Base-by-base conservation (phyloP, 2,888 invertebrate species). In the Drosophila imparisetae region DNA sequence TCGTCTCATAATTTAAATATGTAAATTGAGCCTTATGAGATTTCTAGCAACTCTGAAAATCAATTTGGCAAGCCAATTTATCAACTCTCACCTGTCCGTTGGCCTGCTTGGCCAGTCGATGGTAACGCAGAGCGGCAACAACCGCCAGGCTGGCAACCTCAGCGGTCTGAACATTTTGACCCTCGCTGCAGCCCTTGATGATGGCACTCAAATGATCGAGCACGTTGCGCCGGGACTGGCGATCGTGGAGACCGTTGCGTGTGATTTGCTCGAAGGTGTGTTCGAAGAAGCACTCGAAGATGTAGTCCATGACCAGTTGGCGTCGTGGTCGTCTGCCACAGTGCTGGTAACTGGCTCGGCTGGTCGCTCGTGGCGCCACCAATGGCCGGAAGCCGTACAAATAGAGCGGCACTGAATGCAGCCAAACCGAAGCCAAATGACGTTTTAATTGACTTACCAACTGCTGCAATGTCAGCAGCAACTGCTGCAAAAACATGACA, bases 231-330 rank as follows among this genome's bases (percentile, higher is more conserved):
- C 97, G 94, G 83, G 96, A 96, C 83, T 95, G 94, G 34, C 96
- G 94, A 59, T 95, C 95, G 80, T 96, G 95, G 60, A 97, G 93
- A 80, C 95, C 95, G 92, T 95, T 96, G 13, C 97, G 94, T 60
- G 96, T 95, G 91, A 96, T 93, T 82, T 94, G 94, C 80, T 94
- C 93, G 90, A 97, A 96, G 54, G 96, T 95, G 90, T 95, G 94
- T 80, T 97, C 96, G 88, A 96, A 96, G 93, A 97, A 97, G 91
- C 95, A 96, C 80, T 96, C 95, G 93, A 97, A 95, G 82, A 96
- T 94, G 76, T 95, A 94, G 92, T 97, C 96, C 97, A 97, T 97
- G 72, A 87, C 84, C 67, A 87, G 69, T 18, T 65, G 72, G 30
- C 83, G 76, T 13, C 90, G 73, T 49, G 63, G 48, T 15, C 52